phyloP scores from a whole-genome alignment of 2,113 vertebrate species.

The Melanerpes aurifrons region DNA sequence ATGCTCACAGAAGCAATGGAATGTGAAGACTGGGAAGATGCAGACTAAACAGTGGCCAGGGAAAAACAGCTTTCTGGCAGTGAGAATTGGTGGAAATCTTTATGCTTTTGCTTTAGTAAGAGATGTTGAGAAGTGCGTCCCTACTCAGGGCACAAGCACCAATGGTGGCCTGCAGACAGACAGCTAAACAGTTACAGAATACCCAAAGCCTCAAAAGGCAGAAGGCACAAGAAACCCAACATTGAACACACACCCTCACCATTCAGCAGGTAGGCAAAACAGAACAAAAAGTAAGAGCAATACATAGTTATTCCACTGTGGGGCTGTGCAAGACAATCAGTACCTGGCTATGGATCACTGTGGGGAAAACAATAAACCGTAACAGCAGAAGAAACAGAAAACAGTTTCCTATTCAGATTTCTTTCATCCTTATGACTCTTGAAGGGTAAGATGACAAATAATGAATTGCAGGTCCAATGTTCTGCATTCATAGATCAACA shows the following conservation, averaged over 20 bases:
- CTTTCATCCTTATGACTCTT: neutral
- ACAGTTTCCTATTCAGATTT: neutral
- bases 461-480: neutral
- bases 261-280: neutral
- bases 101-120: neutral
- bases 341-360: neutral
- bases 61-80: neutral
- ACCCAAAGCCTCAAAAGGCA: neutral
- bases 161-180: neutral
- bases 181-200: neutral
- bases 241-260: neutral
- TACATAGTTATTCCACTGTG: neutral
- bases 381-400: neutral
- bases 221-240: neutral
- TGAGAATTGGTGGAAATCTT: neutral
- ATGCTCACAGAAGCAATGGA: neutral
- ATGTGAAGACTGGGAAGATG: neutral
- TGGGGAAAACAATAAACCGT: neutral
- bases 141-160: neutral
- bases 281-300: neutral
- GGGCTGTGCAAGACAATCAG: neutral
- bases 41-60: neutral
- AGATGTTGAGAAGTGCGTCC: neutral
- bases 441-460: neutral
- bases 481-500: neutral